Conservation (phyloP, 2,113 vertebrate species). For the Pardalotus punctatus region DNA sequence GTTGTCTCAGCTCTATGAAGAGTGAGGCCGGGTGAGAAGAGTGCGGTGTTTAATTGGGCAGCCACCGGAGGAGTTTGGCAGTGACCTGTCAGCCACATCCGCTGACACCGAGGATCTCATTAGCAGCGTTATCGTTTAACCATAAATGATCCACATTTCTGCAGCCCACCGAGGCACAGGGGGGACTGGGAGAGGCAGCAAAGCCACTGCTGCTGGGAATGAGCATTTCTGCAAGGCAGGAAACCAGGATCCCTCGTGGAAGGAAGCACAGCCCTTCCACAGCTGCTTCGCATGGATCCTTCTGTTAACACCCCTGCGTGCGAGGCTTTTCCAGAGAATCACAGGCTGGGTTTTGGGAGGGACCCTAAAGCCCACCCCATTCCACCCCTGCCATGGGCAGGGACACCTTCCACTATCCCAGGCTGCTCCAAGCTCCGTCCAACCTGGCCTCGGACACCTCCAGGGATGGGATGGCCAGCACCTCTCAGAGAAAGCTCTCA, state of each 20-base stretch:
- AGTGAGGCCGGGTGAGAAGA: not conserved
- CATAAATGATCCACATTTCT: no score
- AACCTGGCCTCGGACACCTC: not conserved
- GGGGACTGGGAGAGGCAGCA: not conserved
- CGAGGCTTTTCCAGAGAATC: not conserved
- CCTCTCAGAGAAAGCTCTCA: not conserved
- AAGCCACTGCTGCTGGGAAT: not conserved
- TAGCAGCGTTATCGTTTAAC: not conserved
- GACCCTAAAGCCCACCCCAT: no score
- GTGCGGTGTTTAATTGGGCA: not conserved
- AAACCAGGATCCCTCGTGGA: no score
- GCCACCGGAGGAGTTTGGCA: not conserved
- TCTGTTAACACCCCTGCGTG: rapidly evolving
- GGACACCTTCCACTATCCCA: not conserved
- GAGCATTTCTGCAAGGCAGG: not conserved
- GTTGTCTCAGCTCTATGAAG: not conserved
- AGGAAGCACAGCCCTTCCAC: rapidly evolving
- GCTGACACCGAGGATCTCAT: not conserved
- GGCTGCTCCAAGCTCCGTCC: rapidly evolving
- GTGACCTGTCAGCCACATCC: not conserved
- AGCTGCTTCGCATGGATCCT: not conserved
- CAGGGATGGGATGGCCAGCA: not conserved
- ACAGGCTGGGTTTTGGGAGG: not conserved
- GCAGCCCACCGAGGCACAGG: not conserved
- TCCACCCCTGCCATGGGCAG: not conserved